A percentile compares a stretch with the other conserved stretches of the same genome.
Evolutionary conservation across 2,113 vertebrate species (phyloP).

Genomic region (Pao palembangensis): DNA sequence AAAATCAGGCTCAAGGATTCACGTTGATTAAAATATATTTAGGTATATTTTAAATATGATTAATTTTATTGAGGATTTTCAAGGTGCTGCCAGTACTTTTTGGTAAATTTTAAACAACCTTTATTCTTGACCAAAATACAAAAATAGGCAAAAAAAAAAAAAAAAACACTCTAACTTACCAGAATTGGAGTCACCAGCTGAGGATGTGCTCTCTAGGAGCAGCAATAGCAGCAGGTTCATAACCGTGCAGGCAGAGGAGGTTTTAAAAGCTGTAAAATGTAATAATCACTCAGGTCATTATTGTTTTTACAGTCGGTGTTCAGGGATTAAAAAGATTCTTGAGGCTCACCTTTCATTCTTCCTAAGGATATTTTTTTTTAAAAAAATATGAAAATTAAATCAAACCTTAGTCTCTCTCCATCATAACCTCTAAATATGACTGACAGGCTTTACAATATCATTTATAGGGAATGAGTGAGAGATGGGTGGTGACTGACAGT

Average conservation of each 20-base stretch:
- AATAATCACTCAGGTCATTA: neutral
- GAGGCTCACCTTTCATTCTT: constrained; percentile 52
- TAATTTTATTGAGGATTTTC: too few relatives aligned
- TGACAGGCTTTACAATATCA: neutral
- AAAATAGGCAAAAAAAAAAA: neutral
- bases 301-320: neutral
- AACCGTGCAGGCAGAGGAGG: constrained; percentile 25
- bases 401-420: neutral
- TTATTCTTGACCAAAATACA: neutral
- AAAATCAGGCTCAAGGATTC: too few relatives aligned
- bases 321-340: neutral
- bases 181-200: constrained; percentile 16
- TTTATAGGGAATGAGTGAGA: neutral
- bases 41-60: too few relatives aligned
- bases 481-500: neutral
- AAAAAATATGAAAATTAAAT: too few relatives aligned
- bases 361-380: too few relatives aligned
- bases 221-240: constrained; percentile 15
- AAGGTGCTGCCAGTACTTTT: too few relatives aligned
- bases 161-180: constrained; percentile 30
- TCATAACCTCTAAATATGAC: neutral
- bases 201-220: constrained; percentile 15
- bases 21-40: too few relatives aligned
- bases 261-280: constrained; percentile 20
- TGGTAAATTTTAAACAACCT: too few relatives aligned